phyloP scores from a whole-genome alignment of 2,113 vertebrate genomes.

The Poecilia latipinna region DNA sequence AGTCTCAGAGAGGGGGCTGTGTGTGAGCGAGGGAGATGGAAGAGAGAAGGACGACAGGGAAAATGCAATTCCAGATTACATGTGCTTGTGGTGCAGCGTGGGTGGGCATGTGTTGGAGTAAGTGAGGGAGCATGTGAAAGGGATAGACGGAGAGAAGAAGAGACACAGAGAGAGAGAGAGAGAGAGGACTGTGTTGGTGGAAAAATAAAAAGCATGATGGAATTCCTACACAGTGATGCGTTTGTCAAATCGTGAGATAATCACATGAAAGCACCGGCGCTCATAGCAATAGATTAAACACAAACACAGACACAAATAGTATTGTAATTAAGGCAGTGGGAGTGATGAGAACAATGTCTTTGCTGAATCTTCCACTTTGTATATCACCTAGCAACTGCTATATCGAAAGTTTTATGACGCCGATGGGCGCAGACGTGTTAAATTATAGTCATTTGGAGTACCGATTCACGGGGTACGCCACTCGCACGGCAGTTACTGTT shows the following conservation, averaged over 20 bases:
- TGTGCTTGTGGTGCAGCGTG: conserved; percentile 68
- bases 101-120: conserved; percentile 65
- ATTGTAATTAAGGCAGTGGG: conserved; percentile 32
- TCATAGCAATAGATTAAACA: conserved; percentile 22
- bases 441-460: neutral
- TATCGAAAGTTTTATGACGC: conserved; percentile 22
- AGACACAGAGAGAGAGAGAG: neutral
- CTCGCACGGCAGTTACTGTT: neutral
- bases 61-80: conserved; percentile 66
- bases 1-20: neutral
- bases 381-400: conserved; percentile 58
- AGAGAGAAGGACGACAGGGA: conserved; percentile 31
- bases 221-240: conserved; percentile 32
- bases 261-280: conserved; percentile 3
- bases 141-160: conserved; percentile 1
- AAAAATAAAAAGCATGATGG: conserved; percentile 26
- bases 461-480: neutral
- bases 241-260: conserved; percentile 40
- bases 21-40: conserved; percentile 33
- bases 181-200: conserved; percentile 19
- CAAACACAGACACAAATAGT: conserved; percentile 17
- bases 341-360: neutral
- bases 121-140: conserved; percentile 44
- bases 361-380: conserved; percentile 9
- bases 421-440: neutral